Evolutionary conservation across 2,113 vertebrate species (phyloP).

Genomic region (Pteronura brasiliensis): DNA sequence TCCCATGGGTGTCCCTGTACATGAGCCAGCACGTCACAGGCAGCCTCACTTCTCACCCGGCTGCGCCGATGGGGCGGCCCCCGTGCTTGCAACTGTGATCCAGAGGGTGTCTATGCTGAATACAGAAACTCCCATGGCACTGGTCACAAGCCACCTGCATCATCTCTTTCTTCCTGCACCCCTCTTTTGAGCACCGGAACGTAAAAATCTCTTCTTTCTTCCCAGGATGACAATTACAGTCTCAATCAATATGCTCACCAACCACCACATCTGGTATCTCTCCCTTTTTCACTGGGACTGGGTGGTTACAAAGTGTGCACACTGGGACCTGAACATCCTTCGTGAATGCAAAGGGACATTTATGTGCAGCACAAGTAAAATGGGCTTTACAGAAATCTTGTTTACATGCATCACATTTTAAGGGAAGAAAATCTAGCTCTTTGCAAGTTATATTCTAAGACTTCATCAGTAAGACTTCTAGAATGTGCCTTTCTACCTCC

Average conservation of each 20-base stretch:
- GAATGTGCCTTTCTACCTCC: background rate
- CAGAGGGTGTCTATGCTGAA: conserved; percentile 93
- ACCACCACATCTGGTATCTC: too few relatives aligned
- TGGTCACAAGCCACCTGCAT: conserved; percentile 90
- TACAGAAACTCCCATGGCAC: conserved; percentile 91
- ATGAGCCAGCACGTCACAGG: fast-evolving
- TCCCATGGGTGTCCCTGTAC: background rate
- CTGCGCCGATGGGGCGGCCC: conserved; percentile 77
- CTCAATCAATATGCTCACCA: too few relatives aligned
- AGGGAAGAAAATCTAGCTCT: too few relatives aligned
- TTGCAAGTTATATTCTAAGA: too few relatives aligned
- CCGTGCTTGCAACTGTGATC: conserved; percentile 89
- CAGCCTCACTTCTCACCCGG: conserved; percentile 81
- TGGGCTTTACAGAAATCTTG: too few relatives aligned
- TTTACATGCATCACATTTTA: too few relatives aligned
- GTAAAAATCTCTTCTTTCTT: conserved; percentile 96
- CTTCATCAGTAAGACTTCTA: background rate
- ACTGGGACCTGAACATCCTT: too few relatives aligned
- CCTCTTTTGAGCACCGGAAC: conserved; percentile 90
- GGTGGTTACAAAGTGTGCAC: too few relatives aligned
- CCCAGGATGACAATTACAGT: too few relatives aligned
- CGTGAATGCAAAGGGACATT: too few relatives aligned
- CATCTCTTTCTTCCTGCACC: conserved; percentile 95
- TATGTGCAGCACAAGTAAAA: too few relatives aligned
- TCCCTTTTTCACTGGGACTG: too few relatives aligned